Evolutionary conservation across 2,113 vertebrate genomes (phyloP).

Genomic region (Coracopsis vasa): DNA sequence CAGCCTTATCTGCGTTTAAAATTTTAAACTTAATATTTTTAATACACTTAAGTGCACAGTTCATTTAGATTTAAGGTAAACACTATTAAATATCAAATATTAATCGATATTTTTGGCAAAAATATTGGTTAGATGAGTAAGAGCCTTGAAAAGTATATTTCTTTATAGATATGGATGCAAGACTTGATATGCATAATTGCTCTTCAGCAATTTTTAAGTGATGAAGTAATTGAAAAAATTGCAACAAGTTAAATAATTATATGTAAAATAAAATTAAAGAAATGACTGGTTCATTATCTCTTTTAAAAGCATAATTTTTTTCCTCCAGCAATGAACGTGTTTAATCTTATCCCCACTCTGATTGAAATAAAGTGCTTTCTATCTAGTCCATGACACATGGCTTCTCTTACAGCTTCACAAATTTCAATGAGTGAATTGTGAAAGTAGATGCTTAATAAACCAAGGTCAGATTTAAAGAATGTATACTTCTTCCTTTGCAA

Average conservation of each 20-base stretch:
- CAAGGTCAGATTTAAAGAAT: not conserved
- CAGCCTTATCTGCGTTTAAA: not conserved
- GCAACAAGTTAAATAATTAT: not conserved
- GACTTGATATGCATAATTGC: not conserved
- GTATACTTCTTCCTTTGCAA: not conserved
- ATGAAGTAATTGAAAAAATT: not conserved
- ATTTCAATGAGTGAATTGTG: not conserved
- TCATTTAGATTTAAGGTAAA: constrained; percentile 47
- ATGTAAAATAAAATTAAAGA: not conserved
- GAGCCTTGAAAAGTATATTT: not conserved
- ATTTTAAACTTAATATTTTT: constrained; percentile 1
- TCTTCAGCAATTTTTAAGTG: not conserved
- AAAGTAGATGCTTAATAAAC: not conserved
- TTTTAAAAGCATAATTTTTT: not conserved
- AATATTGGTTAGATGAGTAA: not conserved
- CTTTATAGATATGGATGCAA: not conserved
- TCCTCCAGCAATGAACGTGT: not conserved
- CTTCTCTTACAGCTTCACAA: not conserved
- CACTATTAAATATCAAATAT: not conserved
- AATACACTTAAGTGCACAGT: not conserved
- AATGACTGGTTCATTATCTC: not conserved
- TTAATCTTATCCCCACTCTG: not conserved
- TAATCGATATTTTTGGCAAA: not conserved
- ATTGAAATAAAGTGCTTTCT: not conserved
- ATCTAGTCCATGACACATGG: rapidly evolving